Evolutionary conservation across 37 sponge, comb jelly and placozoan species (phyloP).

Genomic region (Halisarca cf. caerulea): DNA sequence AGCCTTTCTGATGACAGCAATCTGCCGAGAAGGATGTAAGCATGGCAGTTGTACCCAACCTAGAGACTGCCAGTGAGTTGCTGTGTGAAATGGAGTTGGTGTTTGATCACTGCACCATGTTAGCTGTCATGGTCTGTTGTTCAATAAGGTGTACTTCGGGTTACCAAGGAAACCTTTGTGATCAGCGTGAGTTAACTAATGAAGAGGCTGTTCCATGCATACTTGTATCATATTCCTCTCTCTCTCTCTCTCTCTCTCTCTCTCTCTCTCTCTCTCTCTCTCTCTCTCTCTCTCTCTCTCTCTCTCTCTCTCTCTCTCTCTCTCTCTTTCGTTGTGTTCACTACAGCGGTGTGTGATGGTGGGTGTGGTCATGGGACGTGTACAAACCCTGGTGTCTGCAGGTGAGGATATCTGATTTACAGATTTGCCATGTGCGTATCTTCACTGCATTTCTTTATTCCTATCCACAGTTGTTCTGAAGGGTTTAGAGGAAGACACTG

Average conservation of each 20-base stretch:
- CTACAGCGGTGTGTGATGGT: not conserved
- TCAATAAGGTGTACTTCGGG: not conserved
- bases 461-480: too few relatives aligned
- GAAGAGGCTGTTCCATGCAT: too few relatives aligned
- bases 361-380: slow-evolving; percentile 16
- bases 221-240: too few relatives aligned
- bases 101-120: too few relatives aligned
- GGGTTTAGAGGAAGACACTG: too few relatives aligned
- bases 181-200: not conserved
- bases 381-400: slow-evolving; percentile 4
- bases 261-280: too few relatives aligned
- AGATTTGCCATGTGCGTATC: too few relatives aligned
- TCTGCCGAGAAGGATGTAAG: slow-evolving; percentile 34
- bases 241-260: not conserved
- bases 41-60: slow-evolving; percentile 32
- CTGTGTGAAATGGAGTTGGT: too few relatives aligned
- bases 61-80: slow-evolving; percentile 38
- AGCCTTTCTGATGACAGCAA: too few relatives aligned
- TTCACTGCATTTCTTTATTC: too few relatives aligned
- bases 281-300: too few relatives aligned
- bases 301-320: not conserved
- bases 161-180: not conserved
- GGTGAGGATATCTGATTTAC: too few relatives aligned
- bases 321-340: not conserved
- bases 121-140: not conserved